A percentile compares a stretch with the other conserved stretches of the same genome.
Evolutionary conservation across 2,797 vertebrate species (phyloP).

Genomic region (Molossus alvarezi): DNA sequence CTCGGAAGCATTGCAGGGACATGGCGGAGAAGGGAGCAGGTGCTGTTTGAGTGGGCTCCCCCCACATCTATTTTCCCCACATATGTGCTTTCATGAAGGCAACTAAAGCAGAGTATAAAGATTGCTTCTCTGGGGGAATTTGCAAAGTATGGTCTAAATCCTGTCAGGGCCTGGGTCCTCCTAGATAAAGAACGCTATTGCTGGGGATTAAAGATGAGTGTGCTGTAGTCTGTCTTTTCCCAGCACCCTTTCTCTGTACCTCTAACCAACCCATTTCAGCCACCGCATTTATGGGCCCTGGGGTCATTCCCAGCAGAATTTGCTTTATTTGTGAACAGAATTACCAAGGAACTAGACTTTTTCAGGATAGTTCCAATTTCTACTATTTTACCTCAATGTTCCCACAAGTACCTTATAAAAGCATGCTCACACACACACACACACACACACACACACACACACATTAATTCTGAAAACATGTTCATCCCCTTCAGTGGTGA

Average conservation of each 20-base stretch:
- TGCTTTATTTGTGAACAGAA: neutral
- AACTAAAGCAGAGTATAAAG: slow-evolving; percentile 41
- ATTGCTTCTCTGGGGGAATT: slow-evolving; percentile 4
- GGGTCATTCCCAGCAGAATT: neutral
- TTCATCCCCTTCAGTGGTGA: neutral
- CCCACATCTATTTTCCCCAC: neutral
- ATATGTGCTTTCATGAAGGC: slow-evolving; percentile 59
- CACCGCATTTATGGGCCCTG: neutral
- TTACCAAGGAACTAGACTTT: neutral
- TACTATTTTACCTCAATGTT: neutral
- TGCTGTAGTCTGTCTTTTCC: neutral
- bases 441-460: too few relatives aligned
- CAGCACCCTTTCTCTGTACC: neutral
- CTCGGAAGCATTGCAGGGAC: slow-evolving; percentile 72
- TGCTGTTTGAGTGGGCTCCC: slow-evolving; percentile 41
- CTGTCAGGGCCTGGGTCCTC: neutral
- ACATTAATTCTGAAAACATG: neutral
- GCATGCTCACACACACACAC: neutral
- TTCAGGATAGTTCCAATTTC: neutral
- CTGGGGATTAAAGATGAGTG: neutral
- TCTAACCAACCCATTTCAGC: neutral
- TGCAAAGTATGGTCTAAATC: neutral
- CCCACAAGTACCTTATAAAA: neutral
- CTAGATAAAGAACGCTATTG: neutral
- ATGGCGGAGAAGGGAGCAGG: slow-evolving; percentile 68